phyloP scores from a whole-genome alignment of 2,797 vertebrate species.

The Pristis pectinata region DNA sequence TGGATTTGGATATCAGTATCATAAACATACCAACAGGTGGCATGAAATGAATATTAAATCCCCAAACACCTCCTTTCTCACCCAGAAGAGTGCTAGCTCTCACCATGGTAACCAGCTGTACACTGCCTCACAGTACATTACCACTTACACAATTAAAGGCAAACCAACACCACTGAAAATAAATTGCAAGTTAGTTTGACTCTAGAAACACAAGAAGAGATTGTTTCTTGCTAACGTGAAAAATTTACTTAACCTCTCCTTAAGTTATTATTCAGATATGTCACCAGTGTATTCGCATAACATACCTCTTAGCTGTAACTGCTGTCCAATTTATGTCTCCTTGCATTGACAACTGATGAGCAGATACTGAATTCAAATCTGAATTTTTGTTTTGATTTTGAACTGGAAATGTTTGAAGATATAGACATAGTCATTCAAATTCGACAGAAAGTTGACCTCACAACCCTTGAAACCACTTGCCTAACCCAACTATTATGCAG shows the following conservation, averaged over 20 bases:
- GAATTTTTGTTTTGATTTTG: not conserved
- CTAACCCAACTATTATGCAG: not conserved
- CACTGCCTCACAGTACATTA: not conserved
- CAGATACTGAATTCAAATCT: not conserved
- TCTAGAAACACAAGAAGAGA: not conserved
- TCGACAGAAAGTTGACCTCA: not conserved
- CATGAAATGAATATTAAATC: not conserved
- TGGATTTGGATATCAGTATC: not conserved
- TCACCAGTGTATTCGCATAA: not conserved
- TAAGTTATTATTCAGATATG: not conserved
- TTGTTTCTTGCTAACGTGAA: not conserved
- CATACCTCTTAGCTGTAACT: not conserved
- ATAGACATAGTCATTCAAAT: not conserved
- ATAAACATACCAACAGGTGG: not conserved
- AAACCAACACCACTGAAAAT: not conserved
- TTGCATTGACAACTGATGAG: not conserved
- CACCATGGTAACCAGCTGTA: not conserved
- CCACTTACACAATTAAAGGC: not conserved
- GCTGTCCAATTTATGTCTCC: not conserved
- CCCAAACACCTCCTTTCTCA: not conserved
- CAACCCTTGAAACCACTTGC: not conserved
- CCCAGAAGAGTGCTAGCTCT: not conserved
- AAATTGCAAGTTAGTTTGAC: not conserved
- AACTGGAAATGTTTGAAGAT: not conserved
- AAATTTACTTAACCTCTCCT: too few relatives aligned